Base-by-base conservation (phyloP, 2,113 vertebrate genomes). In the Ursus arctos region DNA sequence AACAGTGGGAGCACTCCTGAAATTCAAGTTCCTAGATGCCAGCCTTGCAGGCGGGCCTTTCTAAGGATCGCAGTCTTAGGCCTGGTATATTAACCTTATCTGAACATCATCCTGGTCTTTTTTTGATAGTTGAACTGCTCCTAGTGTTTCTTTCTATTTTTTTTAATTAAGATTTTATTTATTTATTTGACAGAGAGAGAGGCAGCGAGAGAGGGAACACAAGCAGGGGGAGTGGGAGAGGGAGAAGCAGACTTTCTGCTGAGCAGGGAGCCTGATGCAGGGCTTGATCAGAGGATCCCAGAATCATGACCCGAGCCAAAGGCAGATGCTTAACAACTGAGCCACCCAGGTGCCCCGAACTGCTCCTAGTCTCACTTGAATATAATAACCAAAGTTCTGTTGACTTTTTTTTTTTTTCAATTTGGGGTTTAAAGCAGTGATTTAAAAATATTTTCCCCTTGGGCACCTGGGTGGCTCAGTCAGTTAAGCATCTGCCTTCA, bases 361-460 rank as follows among this genome's bases (percentile, higher is more conserved):
- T 71, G 18, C 10, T 82, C 28, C 22, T 10, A n/a, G 10, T 82
- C 91, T 88, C 31, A 63, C 19, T 69, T 81, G 16, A 82, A 9
- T 79, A 33, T 82, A 40, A 72, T 33, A 15, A n/a, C 49, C 28
- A 40, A 47, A 74, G n/a, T 91, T 85, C 71, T 79, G 26, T 93
- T 93, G 12, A 18, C 18, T 71, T 85, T 88, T 81, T n/a, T 36
- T 67, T 51, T 59, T 72, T 90, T 74, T 22, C 28, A 87, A 65
- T 83, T 88, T 79, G 18, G 6, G 24, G 3, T 79, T 79, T 72
- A 43, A 85, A 91, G 13, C 63, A 82, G 21, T 93, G 31, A 36
- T 51, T 83, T 93, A 28, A 43, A 91, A 96, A 53, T 61, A 57
- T 67, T 84, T 96, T 91, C 10, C n/a, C 47, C 49, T 72, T 49